phyloP scores from a whole-genome alignment of 2,888 invertebrate species.

The Temnothorax ravouxi region DNA sequence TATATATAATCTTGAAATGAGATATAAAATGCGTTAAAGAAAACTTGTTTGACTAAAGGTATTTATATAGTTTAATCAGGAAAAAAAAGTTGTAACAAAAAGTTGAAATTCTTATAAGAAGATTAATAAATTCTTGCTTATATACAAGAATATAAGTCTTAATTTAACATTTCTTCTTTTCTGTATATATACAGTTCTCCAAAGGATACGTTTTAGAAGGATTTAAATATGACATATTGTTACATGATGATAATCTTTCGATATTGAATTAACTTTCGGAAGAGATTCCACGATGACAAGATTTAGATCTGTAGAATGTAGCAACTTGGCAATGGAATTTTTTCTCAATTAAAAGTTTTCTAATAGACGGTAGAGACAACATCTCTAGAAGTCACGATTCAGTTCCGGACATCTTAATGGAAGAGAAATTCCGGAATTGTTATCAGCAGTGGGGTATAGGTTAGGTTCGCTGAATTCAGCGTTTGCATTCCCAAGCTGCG shows the following conservation, averaged over 20 bases:
- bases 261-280: background rate
- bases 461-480: background rate
- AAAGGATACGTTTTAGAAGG: background rate
- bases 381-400: background rate
- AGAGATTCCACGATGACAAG: background rate
- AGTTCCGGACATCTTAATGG: background rate
- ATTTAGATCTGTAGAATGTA: background rate
- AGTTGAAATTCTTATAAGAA: too few relatives aligned
- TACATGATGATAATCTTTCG: background rate
- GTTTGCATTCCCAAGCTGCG: background rate
- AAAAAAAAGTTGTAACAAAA: too few relatives aligned
- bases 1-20: too few relatives aligned
- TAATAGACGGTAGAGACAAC: conserved; percentile 10
- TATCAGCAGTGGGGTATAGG: background rate
- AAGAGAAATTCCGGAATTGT: conserved; percentile 30
- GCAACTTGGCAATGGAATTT: background rate
- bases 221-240: background rate
- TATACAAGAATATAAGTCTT: too few relatives aligned
- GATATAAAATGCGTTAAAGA: too few relatives aligned
- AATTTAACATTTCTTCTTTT: too few relatives aligned
- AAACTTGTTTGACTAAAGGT: too few relatives aligned
- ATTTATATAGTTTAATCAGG: too few relatives aligned
- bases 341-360: conserved; percentile 19
- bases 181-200: background rate
- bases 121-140: too few relatives aligned